phyloP scores from a whole-genome alignment of 2,797 vertebrate species.

The Myotis findleyi region DNA sequence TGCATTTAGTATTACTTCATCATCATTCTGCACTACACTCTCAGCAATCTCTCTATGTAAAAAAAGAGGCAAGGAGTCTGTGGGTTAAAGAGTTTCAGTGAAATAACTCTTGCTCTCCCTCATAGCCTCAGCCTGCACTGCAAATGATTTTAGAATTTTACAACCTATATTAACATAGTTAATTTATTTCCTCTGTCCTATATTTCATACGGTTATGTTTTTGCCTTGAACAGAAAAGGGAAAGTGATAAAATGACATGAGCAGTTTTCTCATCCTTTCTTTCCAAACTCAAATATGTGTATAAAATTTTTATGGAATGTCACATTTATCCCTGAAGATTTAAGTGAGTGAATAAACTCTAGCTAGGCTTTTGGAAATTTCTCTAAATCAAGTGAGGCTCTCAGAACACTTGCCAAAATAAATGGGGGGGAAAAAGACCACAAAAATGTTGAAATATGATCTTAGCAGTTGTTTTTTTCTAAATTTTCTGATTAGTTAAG shows the following conservation, averaged over 20 bases:
- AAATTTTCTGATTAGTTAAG: not conserved
- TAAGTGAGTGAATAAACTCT: constrained; percentile 33
- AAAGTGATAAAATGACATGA: constrained; percentile 53
- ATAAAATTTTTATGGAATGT: constrained; percentile 67
- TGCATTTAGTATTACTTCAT: constrained; percentile 69
- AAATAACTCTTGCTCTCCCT: constrained; percentile 41
- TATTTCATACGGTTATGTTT: constrained; percentile 59
- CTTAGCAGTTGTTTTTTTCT: not conserved
- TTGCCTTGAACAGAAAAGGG: constrained; percentile 49
- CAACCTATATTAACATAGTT: constrained; percentile 57
- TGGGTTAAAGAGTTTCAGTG: constrained; percentile 53
- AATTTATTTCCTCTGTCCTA: constrained; percentile 57
- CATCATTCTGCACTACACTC: constrained; percentile 38
- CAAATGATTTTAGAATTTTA: constrained; percentile 63
- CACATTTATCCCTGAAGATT: constrained; percentile 39
- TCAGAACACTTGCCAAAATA: not conserved
- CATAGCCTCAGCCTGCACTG: not conserved
- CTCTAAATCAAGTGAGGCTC: constrained; percentile 29
- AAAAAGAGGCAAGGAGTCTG: constrained; percentile 51
- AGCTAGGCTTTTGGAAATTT: constrained; percentile 39
- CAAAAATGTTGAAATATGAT: not conserved
- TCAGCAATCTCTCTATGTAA: constrained; percentile 31
- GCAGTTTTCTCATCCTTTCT: constrained; percentile 52
- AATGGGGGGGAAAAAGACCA: not conserved
- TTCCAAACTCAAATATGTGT: constrained; percentile 45